Evolutionary conservation across 2,888 invertebrate genomes (phyloP).

Genomic region (Argyra leucocephala): DNA sequence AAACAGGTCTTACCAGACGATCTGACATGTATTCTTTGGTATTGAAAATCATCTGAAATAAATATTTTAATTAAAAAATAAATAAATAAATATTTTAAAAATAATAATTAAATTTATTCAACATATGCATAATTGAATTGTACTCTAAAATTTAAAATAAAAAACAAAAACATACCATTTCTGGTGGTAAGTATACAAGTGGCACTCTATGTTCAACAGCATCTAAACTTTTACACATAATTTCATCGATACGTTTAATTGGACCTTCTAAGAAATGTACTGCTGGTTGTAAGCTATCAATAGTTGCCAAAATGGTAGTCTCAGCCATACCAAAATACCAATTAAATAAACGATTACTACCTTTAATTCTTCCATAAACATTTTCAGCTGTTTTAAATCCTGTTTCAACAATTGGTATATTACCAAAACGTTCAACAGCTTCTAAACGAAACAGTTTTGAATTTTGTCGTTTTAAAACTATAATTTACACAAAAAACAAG

Average conservation of each 20-base stretch:
- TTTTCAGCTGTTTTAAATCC: conserved; percentile 65
- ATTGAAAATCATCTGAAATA: conserved; percentile 62
- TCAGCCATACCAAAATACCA: conserved; percentile 72
- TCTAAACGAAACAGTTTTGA: conserved; percentile 50
- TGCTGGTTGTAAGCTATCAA: conserved; percentile 64
- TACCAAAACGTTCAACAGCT: conserved; percentile 64
- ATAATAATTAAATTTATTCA: conserved; percentile 8
- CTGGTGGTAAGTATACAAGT: conserved; percentile 70
- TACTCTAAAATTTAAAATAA: conserved; percentile 25
- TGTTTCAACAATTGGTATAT: conserved; percentile 73
- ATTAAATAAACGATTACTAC: conserved; percentile 58
- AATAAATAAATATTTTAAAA: conserved; percentile 15
- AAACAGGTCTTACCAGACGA: conserved; percentile 55
- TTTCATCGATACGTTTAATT: conserved; percentile 59
- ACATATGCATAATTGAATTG: conserved; percentile 11
- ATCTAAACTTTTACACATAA: conserved; percentile 75
- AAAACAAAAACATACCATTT: too few relatives aligned
- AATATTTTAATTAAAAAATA: conserved; percentile 30
- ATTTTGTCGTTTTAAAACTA: conserved; percentile 20
- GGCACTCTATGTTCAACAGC: conserved; percentile 77
- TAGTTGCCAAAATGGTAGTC: conserved; percentile 59
- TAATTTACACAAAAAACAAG: not conserved
- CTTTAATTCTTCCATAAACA: conserved; percentile 68
- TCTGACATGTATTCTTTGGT: conserved; percentile 66
- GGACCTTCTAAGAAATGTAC: conserved; percentile 64